A percentile compares a stretch with the other conserved stretches of the same genome.
Evolutionary conservation across 2,797 vertebrate genomes (phyloP).

Genomic region (Nothura maculosa): DNA sequence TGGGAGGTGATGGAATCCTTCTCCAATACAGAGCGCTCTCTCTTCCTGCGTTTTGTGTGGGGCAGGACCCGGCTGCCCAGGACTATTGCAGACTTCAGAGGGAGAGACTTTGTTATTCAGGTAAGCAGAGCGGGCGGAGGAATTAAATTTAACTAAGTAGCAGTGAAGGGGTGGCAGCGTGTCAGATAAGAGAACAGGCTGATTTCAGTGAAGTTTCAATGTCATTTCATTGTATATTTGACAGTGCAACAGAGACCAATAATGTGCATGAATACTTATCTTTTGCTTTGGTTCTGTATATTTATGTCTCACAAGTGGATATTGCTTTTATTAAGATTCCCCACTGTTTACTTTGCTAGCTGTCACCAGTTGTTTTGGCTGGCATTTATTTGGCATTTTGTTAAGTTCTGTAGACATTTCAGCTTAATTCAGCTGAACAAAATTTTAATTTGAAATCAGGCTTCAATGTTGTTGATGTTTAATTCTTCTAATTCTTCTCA

Average conservation of each 20-base stretch:
- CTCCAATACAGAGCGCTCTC: slow-evolving; percentile 97
- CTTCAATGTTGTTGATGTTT: not conserved
- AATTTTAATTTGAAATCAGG: not conserved
- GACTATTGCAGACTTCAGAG: slow-evolving; percentile 97
- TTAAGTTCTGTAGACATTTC: not conserved
- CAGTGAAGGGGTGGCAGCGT: not conserved
- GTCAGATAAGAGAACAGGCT: not conserved
- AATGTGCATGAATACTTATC: not conserved
- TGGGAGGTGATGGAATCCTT: slow-evolving; percentile 99
- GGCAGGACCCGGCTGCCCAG: slow-evolving; percentile 95
- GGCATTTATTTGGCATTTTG: not conserved
- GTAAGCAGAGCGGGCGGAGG: slow-evolving; percentile 66
- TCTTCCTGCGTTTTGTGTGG: slow-evolving; percentile 98
- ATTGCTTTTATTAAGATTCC: not conserved
- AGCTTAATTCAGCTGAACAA: not conserved
- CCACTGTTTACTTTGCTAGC: not conserved
- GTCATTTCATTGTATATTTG: not conserved
- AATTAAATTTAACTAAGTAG: not conserved
- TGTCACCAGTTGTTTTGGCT: not conserved
- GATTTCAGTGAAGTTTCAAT: not conserved
- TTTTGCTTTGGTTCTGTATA: not conserved
- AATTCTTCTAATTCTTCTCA: not conserved
- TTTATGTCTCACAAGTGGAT: not conserved
- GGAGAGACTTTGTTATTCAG: slow-evolving; percentile 98
- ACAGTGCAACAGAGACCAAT: not conserved